A percentile compares a stretch with the other conserved stretches of the same genome.
Conservation (phyloP, 1,140 invertebrate genomes). For the Holcopasites calliopsidis region DNA sequence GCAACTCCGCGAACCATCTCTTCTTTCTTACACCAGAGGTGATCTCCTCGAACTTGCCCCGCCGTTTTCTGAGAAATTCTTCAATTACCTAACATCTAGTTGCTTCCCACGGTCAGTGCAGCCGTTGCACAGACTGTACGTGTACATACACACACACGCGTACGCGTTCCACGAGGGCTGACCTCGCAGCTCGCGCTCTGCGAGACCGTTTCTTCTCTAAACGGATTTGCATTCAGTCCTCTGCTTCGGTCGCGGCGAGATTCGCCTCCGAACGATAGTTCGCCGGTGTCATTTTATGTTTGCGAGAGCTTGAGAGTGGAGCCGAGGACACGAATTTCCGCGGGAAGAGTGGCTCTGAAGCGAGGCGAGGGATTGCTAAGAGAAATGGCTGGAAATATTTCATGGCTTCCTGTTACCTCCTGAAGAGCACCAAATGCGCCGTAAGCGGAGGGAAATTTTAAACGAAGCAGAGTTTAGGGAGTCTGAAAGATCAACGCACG, state of each 20-base stretch:
- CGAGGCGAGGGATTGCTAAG: background rate
- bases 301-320: background rate
- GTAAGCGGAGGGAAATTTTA: too few relatives aligned
- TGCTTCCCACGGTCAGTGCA: conserved; percentile 53
- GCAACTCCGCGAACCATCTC: too few relatives aligned
- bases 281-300: background rate
- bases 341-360: background rate
- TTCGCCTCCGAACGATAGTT: conserved; percentile 24
- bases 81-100: conserved; percentile 55
- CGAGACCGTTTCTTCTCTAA: conserved; percentile 57
- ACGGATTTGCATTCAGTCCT: conserved; percentile 63
- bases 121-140: background rate
- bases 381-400: background rate
- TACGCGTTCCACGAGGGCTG: background rate
- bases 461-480: background rate
- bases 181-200: conserved; percentile 51
- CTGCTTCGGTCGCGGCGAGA: background rate
- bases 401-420: background rate
- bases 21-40: background rate
- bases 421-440: too few relatives aligned
- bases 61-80: conserved; percentile 57
- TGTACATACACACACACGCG: background rate
- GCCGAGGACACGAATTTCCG: background rate
- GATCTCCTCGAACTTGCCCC: conserved; percentile 2
- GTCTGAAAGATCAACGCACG: too few relatives aligned